These are phyloP conservation scores for Troilus luridus DNA, from an alignment of 2,888 invertebrate genomes.

Conservation along the genomic window DNA sequence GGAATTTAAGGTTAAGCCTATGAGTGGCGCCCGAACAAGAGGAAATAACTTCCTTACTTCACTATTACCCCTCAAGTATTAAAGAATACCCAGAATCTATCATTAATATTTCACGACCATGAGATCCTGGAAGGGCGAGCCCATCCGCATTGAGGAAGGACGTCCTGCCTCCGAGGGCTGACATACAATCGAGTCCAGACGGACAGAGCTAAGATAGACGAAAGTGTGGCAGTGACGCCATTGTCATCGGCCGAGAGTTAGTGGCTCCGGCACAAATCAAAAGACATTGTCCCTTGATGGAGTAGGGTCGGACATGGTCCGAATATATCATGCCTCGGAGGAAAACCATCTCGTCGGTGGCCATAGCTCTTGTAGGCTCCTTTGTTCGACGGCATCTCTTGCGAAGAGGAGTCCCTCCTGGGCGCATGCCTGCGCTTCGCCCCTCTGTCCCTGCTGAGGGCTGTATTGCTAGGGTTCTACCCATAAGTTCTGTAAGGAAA, in stretches of 20 bases:
- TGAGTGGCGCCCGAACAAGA: too few species aligned
- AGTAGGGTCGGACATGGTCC: conserved; percentile 50
- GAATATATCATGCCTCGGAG: conserved; percentile 3
- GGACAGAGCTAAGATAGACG: conserved; percentile 42
- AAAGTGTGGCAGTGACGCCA: conserved; percentile 57
- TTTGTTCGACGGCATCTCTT: conserved; percentile 22
- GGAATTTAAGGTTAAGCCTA: too few species aligned
- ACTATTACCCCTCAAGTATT: too few species aligned
- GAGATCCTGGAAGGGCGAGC: background rate
- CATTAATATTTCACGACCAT: background rate
- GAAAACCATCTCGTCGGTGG: conserved; percentile 14
- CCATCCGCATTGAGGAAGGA: background rate
- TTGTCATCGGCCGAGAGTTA: conserved; percentile 52
- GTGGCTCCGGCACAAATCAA: conserved; percentile 58
- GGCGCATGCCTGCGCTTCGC: background rate
- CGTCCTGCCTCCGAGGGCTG: background rate
- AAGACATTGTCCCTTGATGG: conserved; percentile 58
- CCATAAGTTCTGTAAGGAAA: background rate
- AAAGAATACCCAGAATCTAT: too few species aligned
- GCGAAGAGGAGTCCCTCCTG: background rate
- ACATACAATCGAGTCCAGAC: conserved; percentile 6
- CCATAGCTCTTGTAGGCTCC: background rate
- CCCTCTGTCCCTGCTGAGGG: background rate
- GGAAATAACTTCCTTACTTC: too few species aligned
- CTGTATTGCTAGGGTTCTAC: background rate